These are phyloP conservation scores for Pelobates fuscus DNA, from an alignment of 2,113 vertebrate genomes.

Conservation along the genomic window DNA sequence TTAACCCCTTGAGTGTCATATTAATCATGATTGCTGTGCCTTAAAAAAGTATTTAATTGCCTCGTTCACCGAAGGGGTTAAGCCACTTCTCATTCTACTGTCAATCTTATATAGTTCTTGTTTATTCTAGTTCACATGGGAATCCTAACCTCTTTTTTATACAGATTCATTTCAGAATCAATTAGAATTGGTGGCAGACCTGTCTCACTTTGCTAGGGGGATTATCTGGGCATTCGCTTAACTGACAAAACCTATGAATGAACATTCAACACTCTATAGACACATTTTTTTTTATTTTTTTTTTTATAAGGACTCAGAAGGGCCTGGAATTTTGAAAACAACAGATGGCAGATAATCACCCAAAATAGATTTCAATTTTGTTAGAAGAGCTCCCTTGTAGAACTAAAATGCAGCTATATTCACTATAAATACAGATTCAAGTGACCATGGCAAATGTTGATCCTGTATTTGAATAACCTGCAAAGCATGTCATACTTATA, in stretches of 20 bases:
- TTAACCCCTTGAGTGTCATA: not conserved
- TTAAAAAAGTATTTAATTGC: not conserved
- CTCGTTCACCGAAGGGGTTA: conserved; percentile 64
- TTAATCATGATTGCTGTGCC: not conserved
- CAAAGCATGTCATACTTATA: too few species aligned
- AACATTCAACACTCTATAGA: conserved; percentile 39
- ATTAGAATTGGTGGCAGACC: conserved; percentile 83
- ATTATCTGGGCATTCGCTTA: conserved; percentile 44
- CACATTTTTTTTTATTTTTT: conserved; percentile 10
- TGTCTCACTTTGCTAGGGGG: conserved; percentile 61
- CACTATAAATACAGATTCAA: not conserved
- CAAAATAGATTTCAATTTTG: conserved; percentile 20
- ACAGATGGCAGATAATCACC: conserved; percentile 43
- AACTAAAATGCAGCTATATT: conserved; percentile 8
- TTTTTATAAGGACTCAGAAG: conserved; percentile 11
- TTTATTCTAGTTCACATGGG: conserved; percentile 75
- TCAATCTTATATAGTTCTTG: conserved; percentile 75
- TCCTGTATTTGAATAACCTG: too few species aligned
- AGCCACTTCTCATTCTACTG: conserved; percentile 81
- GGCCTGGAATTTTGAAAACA: conserved; percentile 36
- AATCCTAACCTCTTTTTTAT: conserved; percentile 81
- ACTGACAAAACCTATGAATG: conserved; percentile 45
- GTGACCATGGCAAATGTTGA: not conserved
- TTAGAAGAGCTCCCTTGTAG: conserved; percentile 16
- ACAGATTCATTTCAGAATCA: conserved; percentile 88